Conservation (phyloP, 2,888 invertebrate genomes). For the Spodoptera exigua region DNA sequence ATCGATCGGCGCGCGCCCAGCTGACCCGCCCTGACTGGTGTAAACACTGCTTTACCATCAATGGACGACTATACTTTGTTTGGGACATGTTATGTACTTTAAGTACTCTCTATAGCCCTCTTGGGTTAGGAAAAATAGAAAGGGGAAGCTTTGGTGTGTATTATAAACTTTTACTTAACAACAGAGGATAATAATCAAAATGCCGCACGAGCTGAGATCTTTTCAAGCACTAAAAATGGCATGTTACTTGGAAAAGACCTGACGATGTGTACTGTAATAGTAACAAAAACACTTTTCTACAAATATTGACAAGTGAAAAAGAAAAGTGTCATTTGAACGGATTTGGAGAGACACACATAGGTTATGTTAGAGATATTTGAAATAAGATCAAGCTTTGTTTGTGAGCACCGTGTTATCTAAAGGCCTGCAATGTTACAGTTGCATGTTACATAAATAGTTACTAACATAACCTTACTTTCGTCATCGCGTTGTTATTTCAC, state of each 20-base stretch:
- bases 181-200: no score
- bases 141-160: not conserved
- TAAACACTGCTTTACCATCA: slow-evolving; percentile 59
- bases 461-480: slow-evolving; percentile 33
- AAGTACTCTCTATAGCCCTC: not conserved
- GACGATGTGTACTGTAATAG: no score
- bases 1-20: slow-evolving; percentile 83
- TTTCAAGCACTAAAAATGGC: no score
- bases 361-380: no score
- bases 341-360: no score
- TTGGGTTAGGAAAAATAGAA: slow-evolving; percentile 21
- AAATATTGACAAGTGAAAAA: no score
- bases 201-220: no score
- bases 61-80: slow-evolving; percentile 53
- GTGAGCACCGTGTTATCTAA: slow-evolving; percentile 19
- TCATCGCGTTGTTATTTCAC: slow-evolving; percentile 10
- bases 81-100: slow-evolving; percentile 39
- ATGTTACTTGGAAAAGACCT: no score
- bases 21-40: slow-evolving; percentile 50
- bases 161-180: no score
- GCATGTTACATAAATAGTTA: slow-evolving; percentile 14
- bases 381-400: slow-evolving; percentile 8
- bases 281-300: no score
- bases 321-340: no score
- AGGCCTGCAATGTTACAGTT: slow-evolving; percentile 12